Base-by-base conservation (phyloP, 2,797 vertebrate genomes). In the Dallia pectoralis region DNA sequence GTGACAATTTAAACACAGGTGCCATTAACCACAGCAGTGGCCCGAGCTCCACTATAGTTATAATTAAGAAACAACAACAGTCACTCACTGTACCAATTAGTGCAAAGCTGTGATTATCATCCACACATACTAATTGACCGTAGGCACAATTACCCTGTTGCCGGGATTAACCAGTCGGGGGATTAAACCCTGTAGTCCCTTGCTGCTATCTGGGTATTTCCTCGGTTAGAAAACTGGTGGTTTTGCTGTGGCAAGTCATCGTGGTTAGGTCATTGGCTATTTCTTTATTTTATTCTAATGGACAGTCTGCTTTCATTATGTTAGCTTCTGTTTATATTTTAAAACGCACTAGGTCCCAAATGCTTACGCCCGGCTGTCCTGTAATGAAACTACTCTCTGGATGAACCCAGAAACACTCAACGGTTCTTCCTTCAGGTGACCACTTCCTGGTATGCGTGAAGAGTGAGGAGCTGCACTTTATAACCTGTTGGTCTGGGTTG, bases 381-480 rank as follows among this genome's bases (percentile, higher is more conserved):
- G 40, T 44, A 44, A 44, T 44, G 40, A 44, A 44, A 93, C 91
- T 94, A 95, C 91, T 86, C 88, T 89, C 11, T 11, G 25, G n/a
- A 27, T 25, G 25, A 56, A 56, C 85, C 93, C 87, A 93, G 87
- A 91, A 92, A 94, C 87, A 91, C 83, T 93, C 93, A 96, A 87
- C 91, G 92, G 88, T 90, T 91, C 88, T 83, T 81, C 73, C 75
- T 76, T 47, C 87, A 87, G 90, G 90, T 88, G 87, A 90, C 85
- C 12, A 59, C 22, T 89, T 92, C 93, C 91, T 91, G 88, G 92
- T 74, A 78, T 47, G 73, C 75, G 75, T 83, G 74, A 86, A 82
- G 3, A 75, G 79, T 79, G 90, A 89, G 84, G 89, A 86, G 90
- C 40, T 40, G 40, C 40, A 40, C 11, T 44, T 44, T 44, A 44